Evolutionary conservation across 2,113 vertebrate species (phyloP), one percentile per base, ranked within the genome.

Genomic region (Ptilonorhynchus violaceus): DNA sequence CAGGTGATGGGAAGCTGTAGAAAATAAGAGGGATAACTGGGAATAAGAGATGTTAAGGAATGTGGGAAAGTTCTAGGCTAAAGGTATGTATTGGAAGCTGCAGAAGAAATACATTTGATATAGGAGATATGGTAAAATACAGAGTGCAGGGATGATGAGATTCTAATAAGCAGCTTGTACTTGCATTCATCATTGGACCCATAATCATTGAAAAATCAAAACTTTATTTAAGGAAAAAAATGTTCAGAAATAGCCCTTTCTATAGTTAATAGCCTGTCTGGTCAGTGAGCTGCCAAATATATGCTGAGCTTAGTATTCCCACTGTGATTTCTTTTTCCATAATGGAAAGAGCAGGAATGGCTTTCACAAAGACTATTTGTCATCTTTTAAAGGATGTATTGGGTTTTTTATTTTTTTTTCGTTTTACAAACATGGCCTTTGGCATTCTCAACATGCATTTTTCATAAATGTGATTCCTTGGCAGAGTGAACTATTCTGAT

Each of bases 401-500:
- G 37, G 28, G 37, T 60, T 78, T 78, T 68, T 15, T 16, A 11
- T 25, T 55, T 88, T 88, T 88, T 79, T 69, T 50, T 73, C 5
- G 11, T 67, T 91, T 79, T 76, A 30, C 41, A 70, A 77, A 81
- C 41, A 14, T 63, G 68, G 72, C 72, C 50, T 93, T 93, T 77
- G 52, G 73, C 67, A 68, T 75, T 89, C 83, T 33, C 44, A 86
- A 47, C 39, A 77, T 78, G 52, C 13, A 67, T 87, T 89, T 95
- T 93, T 97, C 53, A 21, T 92, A 79, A 94, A 35, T 70, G 11
- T 33, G 70, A 35, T 85, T 92, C 85, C 59, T 85, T 96, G 80
- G 59, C 56, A 31, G 68, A 91, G 30, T 73, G 73, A n/a, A 60
- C 37, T 55, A 56, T 75, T 87, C 24, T 67, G 69, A 41, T 58